Percentiles rank a stretch among this genome's conserved stretches.
Evolutionary conservation across 2,113 vertebrate genomes (phyloP).

Genomic region (Typhlomys cinereus): DNA sequence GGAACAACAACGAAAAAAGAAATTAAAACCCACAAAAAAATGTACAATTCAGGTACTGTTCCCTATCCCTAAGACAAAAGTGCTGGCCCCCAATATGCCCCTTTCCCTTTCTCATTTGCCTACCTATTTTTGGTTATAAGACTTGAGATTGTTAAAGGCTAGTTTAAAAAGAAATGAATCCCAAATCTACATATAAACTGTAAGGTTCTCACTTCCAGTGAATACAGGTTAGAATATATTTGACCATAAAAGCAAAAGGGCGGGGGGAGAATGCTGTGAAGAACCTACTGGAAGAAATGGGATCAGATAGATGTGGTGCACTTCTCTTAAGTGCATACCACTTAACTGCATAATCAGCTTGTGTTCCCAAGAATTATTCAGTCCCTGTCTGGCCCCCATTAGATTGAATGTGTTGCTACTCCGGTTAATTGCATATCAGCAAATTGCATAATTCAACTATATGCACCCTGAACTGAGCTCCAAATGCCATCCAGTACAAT

Average conservation of each 20-base stretch:
- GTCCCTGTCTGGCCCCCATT: slow-evolving; percentile 75
- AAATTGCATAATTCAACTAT: slow-evolving; percentile 73
- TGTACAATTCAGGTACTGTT: background rate
- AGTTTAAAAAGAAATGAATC: slow-evolving; percentile 45
- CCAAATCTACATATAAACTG: slow-evolving; percentile 38
- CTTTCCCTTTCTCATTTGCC: background rate
- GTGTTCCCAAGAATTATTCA: slow-evolving; percentile 72
- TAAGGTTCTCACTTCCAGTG: slow-evolving; percentile 36
- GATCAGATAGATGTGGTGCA: slow-evolving; percentile 63
- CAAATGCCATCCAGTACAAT: slow-evolving; percentile 69
- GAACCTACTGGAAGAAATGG: slow-evolving; percentile 61
- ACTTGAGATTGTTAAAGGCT: slow-evolving; percentile 42
- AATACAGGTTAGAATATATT: slow-evolving; percentile 52
- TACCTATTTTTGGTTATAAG: background rate
- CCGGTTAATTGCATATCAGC: slow-evolving; percentile 73
- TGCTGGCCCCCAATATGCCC: background rate
- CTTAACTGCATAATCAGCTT: slow-evolving; percentile 75
- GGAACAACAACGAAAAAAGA: background rate
- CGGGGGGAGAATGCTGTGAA: slow-evolving; percentile 30
- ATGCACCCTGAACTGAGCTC: slow-evolving; percentile 66
- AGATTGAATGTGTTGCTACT: slow-evolving; percentile 75
- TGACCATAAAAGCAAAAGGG: slow-evolving; percentile 54
- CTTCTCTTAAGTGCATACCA: slow-evolving; percentile 76
- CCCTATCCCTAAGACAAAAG: background rate
- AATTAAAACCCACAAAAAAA: background rate